A percentile compares a stretch with the other conserved stretches of the same genome.
phyloP scores from a whole-genome alignment of 2,113 vertebrate genomes.

The Perca flavescens region DNA sequence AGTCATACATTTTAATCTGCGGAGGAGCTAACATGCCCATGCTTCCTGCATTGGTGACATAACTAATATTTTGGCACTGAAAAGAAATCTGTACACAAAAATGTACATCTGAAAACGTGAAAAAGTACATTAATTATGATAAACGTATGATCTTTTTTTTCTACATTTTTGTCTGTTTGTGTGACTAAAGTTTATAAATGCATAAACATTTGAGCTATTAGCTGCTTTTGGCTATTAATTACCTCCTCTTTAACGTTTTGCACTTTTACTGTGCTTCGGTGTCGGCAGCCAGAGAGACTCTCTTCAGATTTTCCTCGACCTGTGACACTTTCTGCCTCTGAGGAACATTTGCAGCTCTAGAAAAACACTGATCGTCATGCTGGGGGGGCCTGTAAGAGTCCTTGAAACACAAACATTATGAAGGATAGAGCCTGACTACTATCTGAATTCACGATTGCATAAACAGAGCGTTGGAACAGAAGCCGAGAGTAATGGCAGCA shows the following conservation, averaged over 20 bases:
- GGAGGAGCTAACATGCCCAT: neutral
- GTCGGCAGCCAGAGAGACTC: neutral
- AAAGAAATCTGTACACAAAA: neutral
- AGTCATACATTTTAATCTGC: neutral
- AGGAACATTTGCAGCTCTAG: conserved; percentile 6
- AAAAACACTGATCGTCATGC: neutral
- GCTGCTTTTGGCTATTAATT: neutral
- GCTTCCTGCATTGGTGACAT: neutral
- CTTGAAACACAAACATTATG: conserved; percentile 20
- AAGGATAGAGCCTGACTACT: neutral
- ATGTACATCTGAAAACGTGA: neutral
- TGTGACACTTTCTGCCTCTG: neutral
- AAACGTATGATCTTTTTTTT: neutral
- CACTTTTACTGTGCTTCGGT: neutral
- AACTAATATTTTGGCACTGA: neutral
- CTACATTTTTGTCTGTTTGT: neutral
- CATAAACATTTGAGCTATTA: no score
- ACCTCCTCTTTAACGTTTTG: neutral
- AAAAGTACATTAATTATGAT: neutral
- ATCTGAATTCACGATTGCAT: neutral
- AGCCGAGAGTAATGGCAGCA: neutral
- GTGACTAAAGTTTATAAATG: neutral
- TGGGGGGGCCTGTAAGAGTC: neutral
- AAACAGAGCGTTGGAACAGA: neutral
- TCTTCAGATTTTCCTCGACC: neutral